Evolutionary conservation across 1,140 invertebrate genomes (phyloP).

Genomic region (Leptoteleia sp.): DNA sequence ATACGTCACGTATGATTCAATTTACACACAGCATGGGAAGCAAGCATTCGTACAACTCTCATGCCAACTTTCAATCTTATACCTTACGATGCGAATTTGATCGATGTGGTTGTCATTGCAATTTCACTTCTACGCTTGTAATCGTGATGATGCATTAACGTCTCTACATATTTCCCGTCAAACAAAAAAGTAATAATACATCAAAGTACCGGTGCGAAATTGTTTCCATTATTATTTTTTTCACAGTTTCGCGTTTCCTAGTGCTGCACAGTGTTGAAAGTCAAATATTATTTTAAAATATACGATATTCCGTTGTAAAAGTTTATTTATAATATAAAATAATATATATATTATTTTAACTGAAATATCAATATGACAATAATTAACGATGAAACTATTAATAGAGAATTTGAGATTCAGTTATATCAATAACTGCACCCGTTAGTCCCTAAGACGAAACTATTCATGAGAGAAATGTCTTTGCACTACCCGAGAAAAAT

Average conservation of each 20-base stretch:
- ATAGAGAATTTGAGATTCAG: too few species aligned
- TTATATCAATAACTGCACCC: too few species aligned
- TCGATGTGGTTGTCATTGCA: conserved; percentile 56
- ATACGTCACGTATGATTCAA: conserved; percentile 62
- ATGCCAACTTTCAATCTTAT: conserved; percentile 57
- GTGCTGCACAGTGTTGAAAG: not conserved
- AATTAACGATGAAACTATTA: too few species aligned
- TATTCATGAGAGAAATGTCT: too few species aligned
- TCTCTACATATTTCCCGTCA: conserved; percentile 7
- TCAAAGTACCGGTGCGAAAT: conserved; percentile 8
- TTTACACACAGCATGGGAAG: conserved; percentile 43
- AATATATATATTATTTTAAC: too few species aligned
- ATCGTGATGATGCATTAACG: conserved; percentile 35
- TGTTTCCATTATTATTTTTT: conserved; percentile 16
- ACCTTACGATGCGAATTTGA: conserved; percentile 47
- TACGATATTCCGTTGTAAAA: not conserved
- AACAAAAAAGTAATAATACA: conserved; percentile 28
- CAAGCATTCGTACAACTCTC: conserved; percentile 53
- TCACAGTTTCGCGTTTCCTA: not conserved
- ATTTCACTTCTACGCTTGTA: conserved; percentile 37
- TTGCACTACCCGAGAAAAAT: too few species aligned
- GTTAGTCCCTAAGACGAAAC: too few species aligned
- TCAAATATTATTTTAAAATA: too few species aligned
- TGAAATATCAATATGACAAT: too few species aligned
- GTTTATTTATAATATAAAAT: too few species aligned